phyloP scores from a whole-genome alignment of 2,113 vertebrate species.

The Anseranas semipalmata region DNA sequence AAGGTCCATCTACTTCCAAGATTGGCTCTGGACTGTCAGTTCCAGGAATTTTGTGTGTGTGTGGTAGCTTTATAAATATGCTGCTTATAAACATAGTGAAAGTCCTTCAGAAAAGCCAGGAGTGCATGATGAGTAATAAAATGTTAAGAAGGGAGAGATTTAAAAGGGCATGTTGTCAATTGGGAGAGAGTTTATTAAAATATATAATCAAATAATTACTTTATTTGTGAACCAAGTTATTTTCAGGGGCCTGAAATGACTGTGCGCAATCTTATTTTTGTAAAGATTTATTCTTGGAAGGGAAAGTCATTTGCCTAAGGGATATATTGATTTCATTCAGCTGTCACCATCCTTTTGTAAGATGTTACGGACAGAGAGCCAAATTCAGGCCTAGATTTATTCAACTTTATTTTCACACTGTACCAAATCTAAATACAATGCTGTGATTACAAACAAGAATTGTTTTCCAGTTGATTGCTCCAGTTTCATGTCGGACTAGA shows the following conservation, averaged over 20 bases:
- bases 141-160: not conserved
- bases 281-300: conserved; percentile 45
- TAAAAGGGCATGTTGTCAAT: not conserved
- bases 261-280: not conserved
- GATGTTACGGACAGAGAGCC: not conserved
- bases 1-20: not conserved
- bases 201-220: conserved; percentile 6
- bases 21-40: not conserved
- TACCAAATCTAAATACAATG: not conserved
- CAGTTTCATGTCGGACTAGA: not conserved
- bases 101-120: not conserved
- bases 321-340: conserved; percentile 50
- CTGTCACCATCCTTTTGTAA: conserved; percentile 18
- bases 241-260: conserved; percentile 3
- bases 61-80: not conserved
- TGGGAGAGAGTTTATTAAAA: conserved; percentile 36
- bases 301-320: conserved; percentile 26
- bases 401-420: not conserved
- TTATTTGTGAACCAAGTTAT: not conserved
- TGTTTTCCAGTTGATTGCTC: not conserved
- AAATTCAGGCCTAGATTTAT: not conserved
- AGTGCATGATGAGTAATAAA: not conserved
- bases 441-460: not conserved
- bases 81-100: not conserved
- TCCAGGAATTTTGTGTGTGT: not conserved